Conservation (phyloP, 2,888 invertebrate genomes). For the Brassicogethes aeneus region DNA sequence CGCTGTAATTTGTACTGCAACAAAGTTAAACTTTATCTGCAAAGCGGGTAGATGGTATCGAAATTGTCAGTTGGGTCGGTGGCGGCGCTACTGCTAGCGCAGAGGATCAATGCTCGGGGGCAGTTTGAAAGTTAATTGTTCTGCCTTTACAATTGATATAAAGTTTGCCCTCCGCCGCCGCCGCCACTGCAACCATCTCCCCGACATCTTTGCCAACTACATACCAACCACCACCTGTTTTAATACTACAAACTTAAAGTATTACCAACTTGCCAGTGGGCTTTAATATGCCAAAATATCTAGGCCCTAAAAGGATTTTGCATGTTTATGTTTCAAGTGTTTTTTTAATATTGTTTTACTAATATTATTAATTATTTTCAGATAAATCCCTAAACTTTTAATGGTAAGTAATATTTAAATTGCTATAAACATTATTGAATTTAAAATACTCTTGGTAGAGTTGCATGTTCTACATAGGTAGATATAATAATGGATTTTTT, state of each 20-base stretch:
- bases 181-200: background rate
- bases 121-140: constrained; percentile 13
- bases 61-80: background rate
- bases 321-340: too few species aligned
- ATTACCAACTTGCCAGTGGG: too few species aligned
- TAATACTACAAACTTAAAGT: background rate
- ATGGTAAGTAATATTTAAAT: too few species aligned
- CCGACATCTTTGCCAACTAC: background rate
- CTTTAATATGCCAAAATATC: too few species aligned
- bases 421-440: too few species aligned
- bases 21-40: background rate
- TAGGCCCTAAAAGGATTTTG: too few species aligned
- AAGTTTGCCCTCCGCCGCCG: constrained; percentile 5
- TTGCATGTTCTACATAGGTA: too few species aligned
- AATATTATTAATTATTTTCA: too few species aligned
- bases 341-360: too few species aligned
- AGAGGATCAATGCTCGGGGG: constrained; percentile 1
- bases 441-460: too few species aligned
- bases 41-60: background rate
- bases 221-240: background rate
- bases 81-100: background rate
- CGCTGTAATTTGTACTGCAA: background rate
- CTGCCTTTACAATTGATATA: constrained; percentile 12
- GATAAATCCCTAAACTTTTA: too few species aligned
- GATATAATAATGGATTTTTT: too few species aligned